Evolutionary conservation across 2,113 vertebrate species (phyloP).

Genomic region (Hypanus sabinus): DNA sequence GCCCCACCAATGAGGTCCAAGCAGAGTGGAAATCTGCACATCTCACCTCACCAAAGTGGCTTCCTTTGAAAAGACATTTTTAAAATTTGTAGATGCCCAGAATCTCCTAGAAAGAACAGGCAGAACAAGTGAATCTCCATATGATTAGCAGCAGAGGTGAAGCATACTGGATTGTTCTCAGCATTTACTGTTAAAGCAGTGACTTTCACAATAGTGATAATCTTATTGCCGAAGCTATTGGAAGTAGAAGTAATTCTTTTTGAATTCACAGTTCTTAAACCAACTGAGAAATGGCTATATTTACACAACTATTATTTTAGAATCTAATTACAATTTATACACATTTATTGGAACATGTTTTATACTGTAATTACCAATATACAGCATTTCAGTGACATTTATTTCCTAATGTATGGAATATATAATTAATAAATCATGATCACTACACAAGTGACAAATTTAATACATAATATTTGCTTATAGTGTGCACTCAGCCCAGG

Average conservation of each 20-base stretch:
- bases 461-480: background rate
- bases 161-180: too few relatives aligned
- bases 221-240: background rate
- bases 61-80: too few relatives aligned
- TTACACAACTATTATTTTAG: background rate
- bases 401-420: background rate
- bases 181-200: too few relatives aligned
- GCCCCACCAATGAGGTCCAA: too few relatives aligned
- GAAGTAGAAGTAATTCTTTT: background rate
- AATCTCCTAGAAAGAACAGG: too few relatives aligned
- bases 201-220: background rate
- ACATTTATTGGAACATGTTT: background rate
- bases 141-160: too few relatives aligned
- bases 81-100: too few relatives aligned
- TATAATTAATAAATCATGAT: background rate
- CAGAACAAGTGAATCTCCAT: too few relatives aligned
- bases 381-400: too few relatives aligned
- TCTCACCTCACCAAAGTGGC: too few relatives aligned
- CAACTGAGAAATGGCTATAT: background rate
- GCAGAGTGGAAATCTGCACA: too few relatives aligned
- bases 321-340: background rate
- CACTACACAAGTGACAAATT: background rate
- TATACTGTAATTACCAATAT: background rate
- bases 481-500: too few relatives aligned
- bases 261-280: background rate